Evolutionary conservation across 2,113 vertebrate species (phyloP).

Genomic region (Pachypanchax playfairii): DNA sequence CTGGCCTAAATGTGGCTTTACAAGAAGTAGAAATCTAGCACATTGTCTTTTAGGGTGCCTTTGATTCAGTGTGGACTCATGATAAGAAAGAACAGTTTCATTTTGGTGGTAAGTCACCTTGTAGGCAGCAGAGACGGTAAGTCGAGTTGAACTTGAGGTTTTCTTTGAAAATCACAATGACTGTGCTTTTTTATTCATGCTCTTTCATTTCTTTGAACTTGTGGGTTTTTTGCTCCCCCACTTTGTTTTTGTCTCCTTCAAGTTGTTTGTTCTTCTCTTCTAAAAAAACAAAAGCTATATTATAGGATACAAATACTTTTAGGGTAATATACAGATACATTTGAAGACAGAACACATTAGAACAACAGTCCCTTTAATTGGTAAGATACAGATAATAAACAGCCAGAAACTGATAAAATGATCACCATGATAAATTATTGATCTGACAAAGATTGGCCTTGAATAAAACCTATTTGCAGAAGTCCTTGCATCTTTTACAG

Average conservation of each 20-base stretch:
- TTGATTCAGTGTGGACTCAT: constrained; percentile 44
- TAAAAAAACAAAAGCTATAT: no score
- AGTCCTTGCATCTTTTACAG: constrained; percentile 16
- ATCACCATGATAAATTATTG: constrained; percentile 37
- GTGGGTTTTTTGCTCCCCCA: constrained; percentile 9
- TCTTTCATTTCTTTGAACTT: constrained; percentile 34
- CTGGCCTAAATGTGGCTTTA: constrained; percentile 66
- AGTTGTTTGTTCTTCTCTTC: constrained; percentile 1
- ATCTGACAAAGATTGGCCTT: constrained; percentile 34
- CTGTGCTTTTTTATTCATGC: constrained; percentile 50
- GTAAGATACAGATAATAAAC: background rate
- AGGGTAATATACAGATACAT: no score
- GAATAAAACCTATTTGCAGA: constrained; percentile 1
- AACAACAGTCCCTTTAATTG: background rate
- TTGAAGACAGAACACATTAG: background rate
- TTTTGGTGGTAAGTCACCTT: constrained; percentile 71
- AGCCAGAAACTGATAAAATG: background rate
- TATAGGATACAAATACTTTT: no score
- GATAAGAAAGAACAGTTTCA: constrained; percentile 60
- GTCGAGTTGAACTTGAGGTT: constrained; percentile 58
- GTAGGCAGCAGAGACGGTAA: constrained; percentile 44
- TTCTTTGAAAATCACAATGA: constrained; percentile 58
- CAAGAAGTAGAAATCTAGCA: constrained; percentile 66
- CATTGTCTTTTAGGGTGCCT: constrained; percentile 63
- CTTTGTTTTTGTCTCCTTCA: background rate